These are phyloP conservation scores for Pungitius pungitius DNA, from an alignment of 2,113 vertebrate genomes.

Conservation along the genomic window DNA sequence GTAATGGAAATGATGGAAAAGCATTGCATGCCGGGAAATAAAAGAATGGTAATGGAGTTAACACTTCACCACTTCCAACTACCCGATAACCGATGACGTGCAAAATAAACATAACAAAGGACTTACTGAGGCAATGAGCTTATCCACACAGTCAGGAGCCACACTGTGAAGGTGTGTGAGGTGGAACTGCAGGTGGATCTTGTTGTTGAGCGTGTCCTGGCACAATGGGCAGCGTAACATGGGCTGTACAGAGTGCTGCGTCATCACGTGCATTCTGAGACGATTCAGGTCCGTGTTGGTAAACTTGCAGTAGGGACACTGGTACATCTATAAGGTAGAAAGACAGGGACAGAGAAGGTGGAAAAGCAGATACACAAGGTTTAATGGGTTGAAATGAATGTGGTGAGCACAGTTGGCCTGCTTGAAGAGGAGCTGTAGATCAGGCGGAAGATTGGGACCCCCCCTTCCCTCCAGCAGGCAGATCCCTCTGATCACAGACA, in stretches of 20 bases:
- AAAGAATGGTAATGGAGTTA: background rate
- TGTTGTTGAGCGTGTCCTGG: constrained; percentile 99
- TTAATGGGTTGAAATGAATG: constrained; percentile 53
- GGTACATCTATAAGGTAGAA: constrained; percentile 86
- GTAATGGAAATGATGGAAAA: constrained; percentile 3
- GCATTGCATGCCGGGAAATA: background rate
- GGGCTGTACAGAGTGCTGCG: constrained; percentile 97
- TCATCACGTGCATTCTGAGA: constrained; percentile 97
- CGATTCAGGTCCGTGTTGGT: constrained; percentile 94
- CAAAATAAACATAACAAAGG: constrained; percentile 6
- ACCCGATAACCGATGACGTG: background rate
- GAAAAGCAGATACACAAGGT: constrained; percentile 30
- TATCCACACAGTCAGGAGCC: constrained; percentile 97
- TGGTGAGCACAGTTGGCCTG: constrained; percentile 34
- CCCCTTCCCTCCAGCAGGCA: constrained; percentile 50
- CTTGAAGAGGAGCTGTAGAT: constrained; percentile 53
- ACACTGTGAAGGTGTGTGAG: constrained; percentile 99
- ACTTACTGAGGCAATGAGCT: constrained; percentile 95
- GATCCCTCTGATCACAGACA: constrained; percentile 73
- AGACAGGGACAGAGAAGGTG: constrained; percentile 13
- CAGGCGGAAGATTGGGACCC: constrained; percentile 35
- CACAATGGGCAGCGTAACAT: constrained; percentile 97
- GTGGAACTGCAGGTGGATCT: constrained; percentile 98
- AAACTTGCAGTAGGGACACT: constrained; percentile 99
- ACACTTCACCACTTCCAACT: background rate